A percentile compares a stretch with the other conserved stretches of the same genome.
Evolutionary conservation across 2,113 vertebrate genomes (phyloP).

Genomic region (Oostethus manadensis): DNA sequence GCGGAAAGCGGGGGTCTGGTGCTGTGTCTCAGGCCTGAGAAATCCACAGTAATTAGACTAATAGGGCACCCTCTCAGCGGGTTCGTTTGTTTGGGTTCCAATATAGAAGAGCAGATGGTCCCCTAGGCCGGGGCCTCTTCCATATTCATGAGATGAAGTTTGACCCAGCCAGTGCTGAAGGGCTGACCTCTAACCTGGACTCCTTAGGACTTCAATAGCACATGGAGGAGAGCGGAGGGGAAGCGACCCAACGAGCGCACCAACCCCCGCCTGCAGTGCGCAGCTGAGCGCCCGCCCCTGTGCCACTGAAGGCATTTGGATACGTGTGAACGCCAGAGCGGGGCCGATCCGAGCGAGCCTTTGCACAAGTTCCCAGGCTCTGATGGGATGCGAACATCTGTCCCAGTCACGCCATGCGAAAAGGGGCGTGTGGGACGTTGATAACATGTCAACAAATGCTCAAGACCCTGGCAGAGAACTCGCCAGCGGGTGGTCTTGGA

Average conservation of each 20-base stretch:
- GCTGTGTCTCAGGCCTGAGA: conserved; percentile 38
- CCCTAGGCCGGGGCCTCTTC: conserved; percentile 31
- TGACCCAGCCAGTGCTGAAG: conserved; percentile 55
- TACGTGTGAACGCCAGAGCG: conserved; percentile 30
- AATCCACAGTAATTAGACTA: conserved; percentile 51
- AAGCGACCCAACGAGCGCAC: conserved; percentile 22
- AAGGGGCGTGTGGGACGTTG: conserved; percentile 21
- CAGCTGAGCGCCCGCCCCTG: conserved; percentile 22
- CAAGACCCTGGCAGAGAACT: conserved; percentile 41
- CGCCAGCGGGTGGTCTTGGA: not conserved
- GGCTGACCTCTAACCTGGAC: conserved; percentile 60
- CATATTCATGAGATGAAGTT: conserved; percentile 67
- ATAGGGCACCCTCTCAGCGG: conserved; percentile 39
- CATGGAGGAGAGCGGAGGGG: conserved; percentile 33
- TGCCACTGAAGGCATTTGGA: conserved; percentile 45
- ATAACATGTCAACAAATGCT: conserved; percentile 25
- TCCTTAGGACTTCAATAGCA: conserved; percentile 58
- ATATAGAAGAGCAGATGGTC: conserved; percentile 64
- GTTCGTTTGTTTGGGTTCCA: conserved; percentile 54
- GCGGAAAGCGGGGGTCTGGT: not conserved
- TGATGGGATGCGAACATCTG: conserved; percentile 59
- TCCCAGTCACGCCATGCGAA: conserved; percentile 19
- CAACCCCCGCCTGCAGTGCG: conserved; percentile 37
- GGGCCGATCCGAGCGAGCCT: conserved; percentile 24
- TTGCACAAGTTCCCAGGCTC: conserved; percentile 57